Conservation (phyloP, 1,140 invertebrate genomes). For the Euborellia annulipes region DNA sequence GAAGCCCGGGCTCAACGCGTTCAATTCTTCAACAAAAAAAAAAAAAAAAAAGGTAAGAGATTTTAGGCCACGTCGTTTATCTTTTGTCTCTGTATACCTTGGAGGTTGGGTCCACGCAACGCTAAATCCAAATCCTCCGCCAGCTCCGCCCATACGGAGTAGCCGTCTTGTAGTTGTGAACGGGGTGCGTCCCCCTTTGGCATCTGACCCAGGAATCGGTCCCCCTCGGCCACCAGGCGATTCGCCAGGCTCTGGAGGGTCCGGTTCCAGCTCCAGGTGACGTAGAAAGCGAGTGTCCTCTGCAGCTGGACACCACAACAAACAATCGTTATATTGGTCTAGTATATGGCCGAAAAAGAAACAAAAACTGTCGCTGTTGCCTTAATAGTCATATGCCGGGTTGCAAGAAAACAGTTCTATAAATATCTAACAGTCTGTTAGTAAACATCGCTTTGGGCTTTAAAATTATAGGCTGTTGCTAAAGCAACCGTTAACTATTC, state of each 20-base stretch:
- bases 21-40: conserved; percentile 42
- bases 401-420: too few relatives aligned
- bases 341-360: too few relatives aligned
- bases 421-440: too few relatives aligned
- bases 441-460: too few relatives aligned
- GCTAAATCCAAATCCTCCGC: conserved; percentile 65
- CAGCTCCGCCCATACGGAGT: conserved; percentile 25
- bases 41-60: too few relatives aligned
- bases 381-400: too few relatives aligned
- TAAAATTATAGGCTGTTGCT: too few relatives aligned
- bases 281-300: conserved; percentile 46
- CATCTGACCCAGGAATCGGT: conserved; percentile 30
- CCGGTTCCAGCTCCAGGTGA: conserved; percentile 61
- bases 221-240: conserved; percentile 30
- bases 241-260: conserved; percentile 27
- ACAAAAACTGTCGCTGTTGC: too few relatives aligned
- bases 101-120: conserved; percentile 83
- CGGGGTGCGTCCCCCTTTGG: conserved; percentile 54
- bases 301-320: conserved; percentile 23
- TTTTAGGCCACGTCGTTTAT: background rate
- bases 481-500: too few relatives aligned
- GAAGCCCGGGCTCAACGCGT: conserved; percentile 62
- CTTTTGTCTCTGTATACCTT: conserved; percentile 20
- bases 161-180: conserved; percentile 60
- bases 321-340: too few relatives aligned